Conservation (phyloP, 2,113 vertebrate genomes). For the Ophiodon elongatus region DNA sequence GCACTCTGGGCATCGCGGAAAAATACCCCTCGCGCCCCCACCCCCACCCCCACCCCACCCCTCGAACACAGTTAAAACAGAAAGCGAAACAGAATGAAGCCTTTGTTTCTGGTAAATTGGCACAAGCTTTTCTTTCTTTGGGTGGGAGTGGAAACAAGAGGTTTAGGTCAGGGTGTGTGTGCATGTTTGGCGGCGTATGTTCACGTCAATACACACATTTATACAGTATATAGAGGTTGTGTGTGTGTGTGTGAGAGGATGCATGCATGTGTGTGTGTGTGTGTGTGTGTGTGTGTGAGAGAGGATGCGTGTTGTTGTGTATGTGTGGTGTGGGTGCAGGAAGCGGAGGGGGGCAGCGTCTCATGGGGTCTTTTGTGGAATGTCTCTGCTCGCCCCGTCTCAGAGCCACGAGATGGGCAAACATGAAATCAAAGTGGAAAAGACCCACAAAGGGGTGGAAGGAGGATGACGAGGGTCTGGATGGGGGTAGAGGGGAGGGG, state of each 20-base stretch:
- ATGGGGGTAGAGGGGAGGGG: conserved; percentile 41
- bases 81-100: conserved; percentile 43
- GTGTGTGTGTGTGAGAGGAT: background rate
- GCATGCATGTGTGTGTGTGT: background rate
- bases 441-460: conserved; percentile 82
- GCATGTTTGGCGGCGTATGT: conserved; percentile 6
- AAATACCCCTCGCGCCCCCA: background rate
- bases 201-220: conserved; percentile 18
- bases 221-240: background rate
- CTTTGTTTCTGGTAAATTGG: conserved; percentile 84
- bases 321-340: conserved; percentile 38
- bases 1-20: conserved; percentile 63
- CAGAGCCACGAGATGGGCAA: conserved; percentile 74
- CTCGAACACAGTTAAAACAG: background rate
- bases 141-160: background rate
- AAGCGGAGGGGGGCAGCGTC: conserved; percentile 59
- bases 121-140: conserved; percentile 63
- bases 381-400: conserved; percentile 63
- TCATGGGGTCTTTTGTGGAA: conserved; percentile 70
- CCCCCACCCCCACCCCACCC: background rate
- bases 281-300: background rate
- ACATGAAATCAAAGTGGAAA: conserved; percentile 87
- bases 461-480: conserved; percentile 78
- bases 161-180: conserved; percentile 33
- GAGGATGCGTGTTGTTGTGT: conserved; percentile 17